These are phyloP conservation scores for Siniperca scherzeri DNA, from an alignment of 2,797 vertebrate genomes.

Conservation along the genomic window DNA sequence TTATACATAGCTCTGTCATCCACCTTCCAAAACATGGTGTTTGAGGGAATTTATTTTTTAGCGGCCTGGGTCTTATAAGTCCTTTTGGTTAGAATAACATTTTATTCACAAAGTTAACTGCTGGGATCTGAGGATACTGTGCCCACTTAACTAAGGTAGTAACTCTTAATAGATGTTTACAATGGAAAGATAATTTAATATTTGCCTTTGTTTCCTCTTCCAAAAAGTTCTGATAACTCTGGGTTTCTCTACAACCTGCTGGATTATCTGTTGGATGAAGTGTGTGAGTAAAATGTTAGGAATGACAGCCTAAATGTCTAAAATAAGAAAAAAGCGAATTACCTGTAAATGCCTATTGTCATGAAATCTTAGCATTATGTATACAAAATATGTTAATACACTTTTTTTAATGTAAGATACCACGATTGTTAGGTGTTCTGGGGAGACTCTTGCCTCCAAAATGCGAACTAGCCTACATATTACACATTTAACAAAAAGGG, in stretches of 20 bases:
- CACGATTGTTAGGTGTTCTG: neutral
- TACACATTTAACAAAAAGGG: neutral
- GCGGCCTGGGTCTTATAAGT: neutral
- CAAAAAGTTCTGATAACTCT: no score
- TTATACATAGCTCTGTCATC: neutral
- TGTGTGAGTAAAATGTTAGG: neutral
- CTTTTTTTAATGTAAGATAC: neutral
- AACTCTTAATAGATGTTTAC: neutral
- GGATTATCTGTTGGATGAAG: no score
- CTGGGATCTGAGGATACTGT: neutral
- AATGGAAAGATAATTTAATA: neutral
- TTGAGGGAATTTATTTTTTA: neutral
- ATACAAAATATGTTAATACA: neutral
- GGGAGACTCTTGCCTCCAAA: neutral
- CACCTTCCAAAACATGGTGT: neutral
- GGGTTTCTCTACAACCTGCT: no score
- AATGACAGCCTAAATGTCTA: neutral
- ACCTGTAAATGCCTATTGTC: neutral
- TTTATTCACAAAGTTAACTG: neutral
- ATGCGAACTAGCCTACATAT: neutral
- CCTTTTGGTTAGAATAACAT: neutral
- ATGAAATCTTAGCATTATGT: neutral
- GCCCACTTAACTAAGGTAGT: no score
- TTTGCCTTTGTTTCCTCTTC: no score
- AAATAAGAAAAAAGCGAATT: neutral